Conservation (phyloP, 2,113 vertebrate species). For the Gopherus flavomarginatus region DNA sequence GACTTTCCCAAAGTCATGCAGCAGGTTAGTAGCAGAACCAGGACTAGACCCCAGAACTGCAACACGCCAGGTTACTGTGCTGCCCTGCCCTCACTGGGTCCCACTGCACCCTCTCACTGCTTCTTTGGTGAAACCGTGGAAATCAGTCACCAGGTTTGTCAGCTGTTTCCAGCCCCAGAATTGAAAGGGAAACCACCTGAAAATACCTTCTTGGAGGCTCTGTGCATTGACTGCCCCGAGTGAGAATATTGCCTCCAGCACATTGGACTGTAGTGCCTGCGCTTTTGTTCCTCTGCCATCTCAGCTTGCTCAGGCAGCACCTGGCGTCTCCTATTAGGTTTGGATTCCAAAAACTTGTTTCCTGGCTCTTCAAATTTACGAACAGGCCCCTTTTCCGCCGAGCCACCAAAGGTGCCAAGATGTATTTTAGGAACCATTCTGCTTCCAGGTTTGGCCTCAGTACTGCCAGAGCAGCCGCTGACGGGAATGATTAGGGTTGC, state of each 20-base stretch:
- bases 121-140: background rate
- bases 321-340: background rate
- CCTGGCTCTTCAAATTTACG: background rate
- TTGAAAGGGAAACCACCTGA: background rate
- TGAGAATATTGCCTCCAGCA: background rate
- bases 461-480: background rate
- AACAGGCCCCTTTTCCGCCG: background rate
- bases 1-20: background rate
- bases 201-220: background rate
- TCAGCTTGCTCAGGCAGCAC: too few relatives aligned
- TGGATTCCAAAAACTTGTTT: background rate
- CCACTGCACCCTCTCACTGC: too few relatives aligned
- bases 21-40: background rate
- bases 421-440: background rate
- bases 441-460: background rate
- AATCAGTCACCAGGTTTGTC: background rate
- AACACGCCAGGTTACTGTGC: background rate
- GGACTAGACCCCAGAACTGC: background rate
- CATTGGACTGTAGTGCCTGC: background rate
- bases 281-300: background rate
- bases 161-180: background rate
- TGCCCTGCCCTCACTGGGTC: too few relatives aligned
- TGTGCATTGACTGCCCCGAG: background rate
- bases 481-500: fast-evolving
- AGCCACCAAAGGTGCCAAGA: background rate